These are phyloP conservation scores for Dusona sp. DNA, from an alignment of 2,888 invertebrate genomes.

Conservation along the genomic window DNA sequence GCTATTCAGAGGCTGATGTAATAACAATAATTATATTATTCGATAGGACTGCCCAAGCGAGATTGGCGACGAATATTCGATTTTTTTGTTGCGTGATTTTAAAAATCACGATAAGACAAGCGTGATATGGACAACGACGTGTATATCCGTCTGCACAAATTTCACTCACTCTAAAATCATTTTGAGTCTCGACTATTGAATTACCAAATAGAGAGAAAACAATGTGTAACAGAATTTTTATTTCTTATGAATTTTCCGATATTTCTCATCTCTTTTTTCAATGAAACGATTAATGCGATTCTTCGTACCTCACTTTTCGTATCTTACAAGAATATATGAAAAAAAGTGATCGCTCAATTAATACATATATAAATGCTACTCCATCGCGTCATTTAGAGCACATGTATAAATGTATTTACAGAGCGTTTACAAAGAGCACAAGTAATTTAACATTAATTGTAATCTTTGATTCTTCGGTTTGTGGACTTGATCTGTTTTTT, in stretches of 20 bases:
- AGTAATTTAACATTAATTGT: neutral
- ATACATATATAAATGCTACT: constrained; percentile 27
- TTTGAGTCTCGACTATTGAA: constrained; percentile 32
- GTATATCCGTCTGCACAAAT: constrained; percentile 25
- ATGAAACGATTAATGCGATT: constrained; percentile 14
- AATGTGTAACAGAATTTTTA: constrained; percentile 35
- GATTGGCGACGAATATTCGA: constrained; percentile 44
- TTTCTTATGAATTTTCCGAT: constrained; percentile 6
- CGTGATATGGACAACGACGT: constrained; percentile 43
- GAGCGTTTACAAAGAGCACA: constrained; percentile 12
- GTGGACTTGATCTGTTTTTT: constrained; percentile 18
- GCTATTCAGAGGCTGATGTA: constrained; percentile 53
- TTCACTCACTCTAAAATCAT: constrained; percentile 42
- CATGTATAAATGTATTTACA: constrained; percentile 18
- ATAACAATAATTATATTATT: constrained; percentile 41
- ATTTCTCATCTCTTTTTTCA: constrained; percentile 19
- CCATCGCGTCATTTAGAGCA: constrained; percentile 54
- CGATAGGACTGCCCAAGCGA: constrained; percentile 57
- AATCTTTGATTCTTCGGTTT: neutral
- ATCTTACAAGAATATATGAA: constrained; percentile 41
- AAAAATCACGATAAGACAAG: constrained; percentile 42
- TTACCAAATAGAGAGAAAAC: constrained; percentile 1
- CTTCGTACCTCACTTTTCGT: constrained; percentile 24
- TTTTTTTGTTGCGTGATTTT: constrained; percentile 42
- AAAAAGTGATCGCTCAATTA: constrained; percentile 22